Evolutionary conservation across 2,888 invertebrate species (phyloP).

Genomic region (Drosophila acutilabella): DNA sequence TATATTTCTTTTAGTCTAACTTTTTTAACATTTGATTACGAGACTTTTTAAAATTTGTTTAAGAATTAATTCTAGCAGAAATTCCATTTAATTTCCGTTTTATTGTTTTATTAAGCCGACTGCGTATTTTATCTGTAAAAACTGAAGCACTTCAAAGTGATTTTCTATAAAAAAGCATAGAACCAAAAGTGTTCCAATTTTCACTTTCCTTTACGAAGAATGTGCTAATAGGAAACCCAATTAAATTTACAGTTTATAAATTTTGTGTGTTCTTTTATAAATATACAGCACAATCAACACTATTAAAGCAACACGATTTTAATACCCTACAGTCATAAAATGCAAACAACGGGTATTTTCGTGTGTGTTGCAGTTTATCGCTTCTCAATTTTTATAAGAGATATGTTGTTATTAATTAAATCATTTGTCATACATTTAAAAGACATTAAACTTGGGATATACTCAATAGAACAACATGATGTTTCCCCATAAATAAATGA

Average conservation of each 20-base stretch:
- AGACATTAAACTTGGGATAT: too few species aligned
- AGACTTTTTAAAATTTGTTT: background rate
- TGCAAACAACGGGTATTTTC: slow-evolving; percentile 6
- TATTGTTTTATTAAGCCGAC: background rate
- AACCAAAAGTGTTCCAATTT: slow-evolving; percentile 17
- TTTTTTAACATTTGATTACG: too few species aligned
- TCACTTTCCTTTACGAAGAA: slow-evolving; percentile 15
- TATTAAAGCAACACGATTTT: slow-evolving; percentile 16
- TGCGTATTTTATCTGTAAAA: slow-evolving; percentile 3
- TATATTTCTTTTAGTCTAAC: too few species aligned
- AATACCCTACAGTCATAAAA: slow-evolving; percentile 14
- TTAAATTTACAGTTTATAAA: slow-evolving; percentile 34
- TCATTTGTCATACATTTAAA: too few species aligned
- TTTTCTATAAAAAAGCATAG: slow-evolving; percentile 11
- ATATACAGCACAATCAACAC: slow-evolving; percentile 24
- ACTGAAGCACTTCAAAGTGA: slow-evolving; percentile 16
- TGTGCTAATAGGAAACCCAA: slow-evolving; percentile 26
- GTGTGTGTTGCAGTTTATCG: too few species aligned
- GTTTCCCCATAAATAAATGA: too few species aligned
- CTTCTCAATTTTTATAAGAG: too few species aligned
- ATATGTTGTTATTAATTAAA: too few species aligned
- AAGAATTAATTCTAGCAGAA: background rate
- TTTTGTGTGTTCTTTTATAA: slow-evolving; percentile 22
- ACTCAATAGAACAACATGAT: too few species aligned
- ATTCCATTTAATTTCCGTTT: slow-evolving; percentile 1